These are phyloP conservation scores for Didymodactylos carnosus DNA, from an alignment of 2,888 invertebrate genomes.

Conservation along the genomic window DNA sequence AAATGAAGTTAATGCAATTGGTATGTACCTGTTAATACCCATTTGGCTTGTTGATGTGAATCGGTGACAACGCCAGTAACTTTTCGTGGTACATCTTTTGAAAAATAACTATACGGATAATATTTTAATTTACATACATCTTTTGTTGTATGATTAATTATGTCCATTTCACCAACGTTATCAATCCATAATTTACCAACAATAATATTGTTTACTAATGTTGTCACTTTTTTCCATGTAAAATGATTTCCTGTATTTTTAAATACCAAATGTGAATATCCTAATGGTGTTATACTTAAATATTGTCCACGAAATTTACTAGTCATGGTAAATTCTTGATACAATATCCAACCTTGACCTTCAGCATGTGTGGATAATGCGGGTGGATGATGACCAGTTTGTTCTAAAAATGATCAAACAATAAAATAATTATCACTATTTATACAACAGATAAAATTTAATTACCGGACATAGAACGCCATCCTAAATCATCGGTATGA, in stretches of 20 bases:
- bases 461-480: slow-evolving; percentile 47
- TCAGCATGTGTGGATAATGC: slow-evolving; percentile 82
- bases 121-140: slow-evolving; percentile 89
- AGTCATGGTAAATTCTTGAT: slow-evolving; percentile 98
- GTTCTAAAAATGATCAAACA: background rate
- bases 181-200: slow-evolving; percentile 98
- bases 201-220: slow-evolving; percentile 97
- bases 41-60: slow-evolving; percentile 40
- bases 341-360: slow-evolving; percentile 69
- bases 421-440: slow-evolving; percentile 58
- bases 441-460: slow-evolving; percentile 64
- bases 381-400: slow-evolving; percentile 62
- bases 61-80: slow-evolving; percentile 52
- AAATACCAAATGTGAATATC: slow-evolving; percentile 42
- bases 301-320: slow-evolving; percentile 97
- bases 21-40: slow-evolving; percentile 41
- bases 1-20: background rate
- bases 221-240: slow-evolving; percentile 91
- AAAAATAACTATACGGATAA: slow-evolving; percentile 93
- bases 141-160: slow-evolving; percentile 64
- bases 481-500: slow-evolving; percentile 75
- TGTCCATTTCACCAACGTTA: slow-evolving; percentile 97
- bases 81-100: slow-evolving; percentile 74
- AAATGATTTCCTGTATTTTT: slow-evolving; percentile 50
- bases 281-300: slow-evolving; percentile 49